Conservation (phyloP, 1,140 invertebrate species). For the Acarapis woodi region DNA sequence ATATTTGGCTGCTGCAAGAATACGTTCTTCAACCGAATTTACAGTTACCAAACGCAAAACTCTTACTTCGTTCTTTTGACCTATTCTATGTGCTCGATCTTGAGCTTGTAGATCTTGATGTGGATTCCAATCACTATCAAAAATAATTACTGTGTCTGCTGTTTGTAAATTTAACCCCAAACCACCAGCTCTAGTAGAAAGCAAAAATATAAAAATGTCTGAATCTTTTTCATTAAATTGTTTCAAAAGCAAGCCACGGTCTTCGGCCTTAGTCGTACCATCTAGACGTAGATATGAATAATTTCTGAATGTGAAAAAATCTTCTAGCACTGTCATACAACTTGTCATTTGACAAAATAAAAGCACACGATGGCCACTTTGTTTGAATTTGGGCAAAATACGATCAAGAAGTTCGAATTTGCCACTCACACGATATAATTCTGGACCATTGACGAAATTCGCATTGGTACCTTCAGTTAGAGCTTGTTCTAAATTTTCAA, state of each 20-base stretch:
- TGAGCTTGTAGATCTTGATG: slow-evolving; percentile 97
- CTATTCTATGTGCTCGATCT: slow-evolving; percentile 94
- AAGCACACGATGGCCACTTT: slow-evolving; percentile 61
- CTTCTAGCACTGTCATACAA: slow-evolving; percentile 95
- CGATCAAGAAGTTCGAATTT: slow-evolving; percentile 97
- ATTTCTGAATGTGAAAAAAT: slow-evolving; percentile 66
- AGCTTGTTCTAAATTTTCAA: slow-evolving; percentile 90
- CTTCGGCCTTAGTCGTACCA: slow-evolving; percentile 91
- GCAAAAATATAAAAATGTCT: slow-evolving; percentile 76
- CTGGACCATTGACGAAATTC: slow-evolving; percentile 48
- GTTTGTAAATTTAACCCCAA: slow-evolving; percentile 89
- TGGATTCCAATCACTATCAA: slow-evolving; percentile 99
- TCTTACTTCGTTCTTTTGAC: slow-evolving; percentile 88
- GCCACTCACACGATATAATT: slow-evolving; percentile 69
- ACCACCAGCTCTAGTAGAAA: slow-evolving; percentile 86
- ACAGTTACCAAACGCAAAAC: slow-evolving; percentile 89
- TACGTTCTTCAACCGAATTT: slow-evolving; percentile 91
- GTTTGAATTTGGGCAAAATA: slow-evolving; percentile 80
- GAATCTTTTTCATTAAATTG: slow-evolving; percentile 72
- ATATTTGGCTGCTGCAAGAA: slow-evolving; percentile 55
- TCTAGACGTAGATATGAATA: slow-evolving; percentile 43
- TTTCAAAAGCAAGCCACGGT: slow-evolving; percentile 65
- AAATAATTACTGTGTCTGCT: slow-evolving; percentile 93
- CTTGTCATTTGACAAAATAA: slow-evolving; percentile 99
- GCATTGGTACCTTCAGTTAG: slow-evolving; percentile 66